These are phyloP conservation scores for Cephus cinctus DNA, from an alignment of 1,140 invertebrate genomes.

Conservation along the genomic window DNA sequence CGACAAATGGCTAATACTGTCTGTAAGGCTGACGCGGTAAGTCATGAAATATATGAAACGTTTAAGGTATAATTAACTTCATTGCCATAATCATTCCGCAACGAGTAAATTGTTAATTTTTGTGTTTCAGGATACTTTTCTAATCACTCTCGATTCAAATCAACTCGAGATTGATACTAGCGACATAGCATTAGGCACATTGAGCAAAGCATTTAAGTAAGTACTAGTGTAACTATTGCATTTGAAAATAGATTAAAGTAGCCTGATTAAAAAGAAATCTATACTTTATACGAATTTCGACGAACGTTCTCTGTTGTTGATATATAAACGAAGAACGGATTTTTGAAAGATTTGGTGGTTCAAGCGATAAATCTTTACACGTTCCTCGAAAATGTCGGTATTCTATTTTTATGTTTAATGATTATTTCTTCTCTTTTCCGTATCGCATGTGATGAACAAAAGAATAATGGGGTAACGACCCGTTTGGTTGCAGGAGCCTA, in stretches of 20 bases:
- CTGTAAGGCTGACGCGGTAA: constrained; percentile 79
- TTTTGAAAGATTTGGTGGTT: too few relatives aligned
- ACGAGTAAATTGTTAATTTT: constrained; percentile 10
- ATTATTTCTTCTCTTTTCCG: constrained; percentile 29
- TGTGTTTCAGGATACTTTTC: constrained; percentile 71
- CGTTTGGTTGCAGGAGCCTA: constrained; percentile 57
- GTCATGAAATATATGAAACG: constrained; percentile 34
- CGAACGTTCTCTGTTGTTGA: too few relatives aligned
- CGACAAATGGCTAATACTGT: constrained; percentile 86
- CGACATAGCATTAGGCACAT: constrained; percentile 77
- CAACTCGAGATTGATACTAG: constrained; percentile 82
- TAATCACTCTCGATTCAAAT: constrained; percentile 71
- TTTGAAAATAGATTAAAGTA: too few relatives aligned
- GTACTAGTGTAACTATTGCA: constrained; percentile 33
- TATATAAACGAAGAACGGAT: too few relatives aligned
- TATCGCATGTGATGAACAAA: constrained; percentile 50
- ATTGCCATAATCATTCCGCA: not conserved
- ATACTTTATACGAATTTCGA: too few relatives aligned
- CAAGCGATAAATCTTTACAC: too few relatives aligned
- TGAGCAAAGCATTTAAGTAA: constrained; percentile 81
- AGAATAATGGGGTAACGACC: constrained; percentile 49
- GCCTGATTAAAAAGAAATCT: too few relatives aligned
- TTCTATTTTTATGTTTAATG: not conserved
- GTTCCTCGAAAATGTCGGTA: too few relatives aligned
- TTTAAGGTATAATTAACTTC: not conserved